A percentile compares a stretch with the other conserved stretches of the same genome.
These are phyloP conservation scores for Gandaritis pyraliata DNA, from an alignment of 2,888 invertebrate species.

Conservation along the genomic window DNA sequence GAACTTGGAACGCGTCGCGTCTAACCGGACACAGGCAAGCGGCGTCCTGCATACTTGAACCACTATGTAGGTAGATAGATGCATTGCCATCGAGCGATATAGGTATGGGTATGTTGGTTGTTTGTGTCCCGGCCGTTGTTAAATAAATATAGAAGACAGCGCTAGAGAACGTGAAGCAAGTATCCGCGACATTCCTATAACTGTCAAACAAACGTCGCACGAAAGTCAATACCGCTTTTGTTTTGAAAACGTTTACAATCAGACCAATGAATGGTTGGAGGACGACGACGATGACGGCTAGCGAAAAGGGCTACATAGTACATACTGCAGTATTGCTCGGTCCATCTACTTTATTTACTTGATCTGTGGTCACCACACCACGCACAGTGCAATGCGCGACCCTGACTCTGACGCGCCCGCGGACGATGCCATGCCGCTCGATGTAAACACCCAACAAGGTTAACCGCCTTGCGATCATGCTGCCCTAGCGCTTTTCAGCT, in stretches of 20 bases:
- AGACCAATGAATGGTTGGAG: too few species aligned
- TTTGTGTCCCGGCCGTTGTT: conserved; percentile 63
- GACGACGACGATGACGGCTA: too few species aligned
- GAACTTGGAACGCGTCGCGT: conserved; percentile 57
- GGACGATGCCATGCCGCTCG: conserved; percentile 66
- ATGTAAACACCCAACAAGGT: conserved; percentile 79
- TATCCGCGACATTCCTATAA: too few species aligned
- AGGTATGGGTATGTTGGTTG: conserved; percentile 70
- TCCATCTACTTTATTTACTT: too few species aligned
- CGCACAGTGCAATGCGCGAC: conserved; percentile 70
- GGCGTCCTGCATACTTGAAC: conserved; percentile 76
- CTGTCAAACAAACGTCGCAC: too few species aligned
- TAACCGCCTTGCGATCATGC: conserved; percentile 66
- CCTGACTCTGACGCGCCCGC: conserved; percentile 75
- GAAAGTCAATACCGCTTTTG: too few species aligned
- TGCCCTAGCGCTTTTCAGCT: conserved; percentile 55
- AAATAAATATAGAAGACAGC: too few species aligned
- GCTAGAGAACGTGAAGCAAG: too few species aligned
- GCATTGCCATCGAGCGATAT: conserved; percentile 52
- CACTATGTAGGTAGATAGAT: conserved; percentile 61
- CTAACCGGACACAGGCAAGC: conserved; percentile 71
- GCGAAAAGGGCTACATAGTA: too few species aligned
- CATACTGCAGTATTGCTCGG: too few species aligned
- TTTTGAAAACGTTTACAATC: too few species aligned
- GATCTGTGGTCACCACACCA: conserved; percentile 18